Evolutionary conservation across 2,888 invertebrate genomes (phyloP).

Genomic region (Malthinus seriepunctatus): DNA sequence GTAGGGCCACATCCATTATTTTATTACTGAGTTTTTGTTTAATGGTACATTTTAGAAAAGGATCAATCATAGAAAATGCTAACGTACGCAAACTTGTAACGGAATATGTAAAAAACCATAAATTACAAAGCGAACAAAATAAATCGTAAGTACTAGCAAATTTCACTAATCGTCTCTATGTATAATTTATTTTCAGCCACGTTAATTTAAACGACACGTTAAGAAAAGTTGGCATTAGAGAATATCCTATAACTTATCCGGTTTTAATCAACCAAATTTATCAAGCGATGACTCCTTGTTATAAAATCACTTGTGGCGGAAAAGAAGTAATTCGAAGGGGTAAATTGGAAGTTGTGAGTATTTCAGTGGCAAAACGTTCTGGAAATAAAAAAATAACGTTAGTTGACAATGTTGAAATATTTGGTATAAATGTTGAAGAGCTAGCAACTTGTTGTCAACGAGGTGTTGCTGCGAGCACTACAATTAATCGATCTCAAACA

Average conservation of each 20-base stretch:
- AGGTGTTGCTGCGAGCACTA: constrained; percentile 85
- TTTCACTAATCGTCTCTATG: constrained; percentile 6
- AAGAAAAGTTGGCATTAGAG: constrained; percentile 49
- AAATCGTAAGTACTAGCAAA: constrained; percentile 35
- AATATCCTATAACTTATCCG: constrained; percentile 67
- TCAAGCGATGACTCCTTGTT: constrained; percentile 72
- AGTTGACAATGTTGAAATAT: constrained; percentile 85
- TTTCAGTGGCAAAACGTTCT: constrained; percentile 76
- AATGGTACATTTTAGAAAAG: constrained; percentile 41
- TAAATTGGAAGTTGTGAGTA: constrained; percentile 75
- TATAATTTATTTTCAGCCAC: constrained; percentile 50
- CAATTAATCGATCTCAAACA: constrained; percentile 68
- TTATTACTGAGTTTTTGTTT: too few relatives aligned
- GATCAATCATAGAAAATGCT: constrained; percentile 48
- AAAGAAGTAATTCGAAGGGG: constrained; percentile 62
- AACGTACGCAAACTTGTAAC: constrained; percentile 71
- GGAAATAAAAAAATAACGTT: constrained; percentile 92
- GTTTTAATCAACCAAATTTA: constrained; percentile 68
- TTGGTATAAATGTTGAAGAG: constrained; percentile 78
- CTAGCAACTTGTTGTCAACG: constrained; percentile 83
- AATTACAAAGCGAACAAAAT: constrained; percentile 56
- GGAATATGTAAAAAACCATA: constrained; percentile 71
- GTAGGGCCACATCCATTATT: too few relatives aligned
- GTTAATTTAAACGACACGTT: constrained; percentile 61
- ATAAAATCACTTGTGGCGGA: constrained; percentile 64